Conservation (phyloP, 2,888 invertebrate genomes). For the Sarcophaga carnaria region DNA sequence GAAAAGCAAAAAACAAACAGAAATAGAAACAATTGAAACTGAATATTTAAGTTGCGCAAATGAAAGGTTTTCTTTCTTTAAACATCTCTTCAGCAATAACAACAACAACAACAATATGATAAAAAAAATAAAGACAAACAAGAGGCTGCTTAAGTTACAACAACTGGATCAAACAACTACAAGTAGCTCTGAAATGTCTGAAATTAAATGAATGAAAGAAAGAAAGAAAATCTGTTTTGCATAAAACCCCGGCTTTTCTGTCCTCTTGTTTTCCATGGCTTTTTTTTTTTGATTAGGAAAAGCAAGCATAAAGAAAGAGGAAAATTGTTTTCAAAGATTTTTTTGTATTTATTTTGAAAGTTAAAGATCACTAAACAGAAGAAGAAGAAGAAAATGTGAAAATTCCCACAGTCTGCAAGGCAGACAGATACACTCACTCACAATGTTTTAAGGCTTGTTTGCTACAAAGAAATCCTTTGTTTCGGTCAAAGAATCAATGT, state of each 20-base stretch:
- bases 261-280: background rate
- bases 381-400: conserved; percentile 13
- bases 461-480: conserved; percentile 62
- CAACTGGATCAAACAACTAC: conserved; percentile 59
- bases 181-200: conserved; percentile 15
- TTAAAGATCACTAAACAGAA: conserved; percentile 60
- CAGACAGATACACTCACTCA: too few species aligned
- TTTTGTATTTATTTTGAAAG: conserved; percentile 48
- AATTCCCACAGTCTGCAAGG: conserved; percentile 60
- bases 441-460: too few species aligned
- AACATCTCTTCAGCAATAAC: background rate
- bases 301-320: background rate
- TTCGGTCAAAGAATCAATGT: conserved; percentile 6
- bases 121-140: background rate
- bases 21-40: conserved; percentile 37
- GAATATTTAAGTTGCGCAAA: conserved; percentile 49
- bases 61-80: conserved; percentile 63
- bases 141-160: background rate
- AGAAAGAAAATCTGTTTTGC: conserved; percentile 51
- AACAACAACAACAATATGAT: background rate
- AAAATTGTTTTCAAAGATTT: conserved; percentile 61
- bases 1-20: too few species aligned
- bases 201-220: too few species aligned
- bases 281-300: too few species aligned
- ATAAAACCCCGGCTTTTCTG: conserved; percentile 44